Evolutionary conservation across 2,113 vertebrate species (phyloP).

Genomic region (Myiozetetes cayanensis): DNA sequence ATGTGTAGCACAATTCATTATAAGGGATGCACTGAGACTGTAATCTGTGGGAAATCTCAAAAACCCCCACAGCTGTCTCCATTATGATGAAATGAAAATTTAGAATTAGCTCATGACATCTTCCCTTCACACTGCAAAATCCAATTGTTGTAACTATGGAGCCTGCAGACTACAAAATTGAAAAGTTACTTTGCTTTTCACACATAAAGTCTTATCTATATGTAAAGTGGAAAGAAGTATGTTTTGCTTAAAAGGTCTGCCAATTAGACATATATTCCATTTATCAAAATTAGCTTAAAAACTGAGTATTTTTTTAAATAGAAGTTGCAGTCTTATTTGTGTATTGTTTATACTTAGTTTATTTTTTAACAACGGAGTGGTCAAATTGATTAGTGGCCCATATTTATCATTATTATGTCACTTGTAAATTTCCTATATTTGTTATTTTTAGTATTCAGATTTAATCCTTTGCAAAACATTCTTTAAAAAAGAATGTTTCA

Average conservation of each 20-base stretch:
- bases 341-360: not conserved
- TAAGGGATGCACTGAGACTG: not conserved
- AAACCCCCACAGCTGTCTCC: rapidly evolving
- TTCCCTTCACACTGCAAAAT: not conserved
- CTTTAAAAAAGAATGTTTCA: not conserved
- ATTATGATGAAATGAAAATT: not conserved
- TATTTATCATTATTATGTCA: not conserved
- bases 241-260: not conserved
- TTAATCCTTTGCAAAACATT: not conserved
- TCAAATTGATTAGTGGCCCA: not conserved
- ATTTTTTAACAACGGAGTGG: not conserved
- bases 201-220: rapidly evolving
- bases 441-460: not conserved
- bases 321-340: not conserved
- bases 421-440: not conserved
- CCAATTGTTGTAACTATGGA: not conserved
- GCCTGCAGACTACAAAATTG: not conserved
- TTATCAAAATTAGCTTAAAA: not conserved
- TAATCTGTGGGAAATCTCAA: not conserved
- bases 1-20: not conserved
- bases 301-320: not conserved
- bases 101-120: not conserved
- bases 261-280: not conserved
- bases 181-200: not conserved
- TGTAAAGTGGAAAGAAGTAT: not conserved